Evolutionary conservation across 2,797 vertebrate genomes (phyloP), one percentile per base, ranked within the genome.

Genomic region (Holocentrus rufus): DNA sequence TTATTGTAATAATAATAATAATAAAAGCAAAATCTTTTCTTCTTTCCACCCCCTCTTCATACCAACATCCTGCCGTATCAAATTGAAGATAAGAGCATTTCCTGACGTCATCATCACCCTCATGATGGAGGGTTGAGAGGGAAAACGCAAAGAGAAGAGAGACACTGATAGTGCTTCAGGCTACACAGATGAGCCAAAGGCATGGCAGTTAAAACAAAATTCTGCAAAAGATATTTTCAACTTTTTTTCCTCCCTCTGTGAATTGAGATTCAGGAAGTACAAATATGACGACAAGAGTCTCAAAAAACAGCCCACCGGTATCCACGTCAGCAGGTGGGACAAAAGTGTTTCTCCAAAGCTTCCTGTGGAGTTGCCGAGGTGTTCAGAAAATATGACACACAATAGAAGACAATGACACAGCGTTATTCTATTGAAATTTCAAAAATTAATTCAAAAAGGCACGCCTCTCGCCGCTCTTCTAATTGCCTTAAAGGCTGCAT

Each of bases 61-160:
- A 74, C 30, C 65, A 74, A 68, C 50, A 76, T 27, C 2, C 20
- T 27, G 23, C 49, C 65, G 60, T 82, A 87, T 88, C 83, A 78
- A 69, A 84, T 79, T 61, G 63, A 87, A 85, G 89, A 89, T 80
- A 89, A 72, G 61, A 34, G 49, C 59, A 53, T 68, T 81, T 84
- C 83, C 74, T 77, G 81, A 34, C 5, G 7, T 34, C 5, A 6
- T 34, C 53, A 56, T 65, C 74, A 74, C 15, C 52, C n/a, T 34
- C 31, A 20, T 2, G 22, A 76, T 50, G 7, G 44, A 46, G 44
- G 44, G 44, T 5, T 17, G 15, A 17, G 15, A 46, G 44, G 15
- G 44, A 17, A 17, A 5, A 17, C 3, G 15, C 44, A 46, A 6
- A 13, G n/a, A 42, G 42, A 22, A 44, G 53, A 58, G 20, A 30